phyloP scores from a whole-genome alignment of 64 coral and sea anemone species.

The Trachythela sp. region DNA sequence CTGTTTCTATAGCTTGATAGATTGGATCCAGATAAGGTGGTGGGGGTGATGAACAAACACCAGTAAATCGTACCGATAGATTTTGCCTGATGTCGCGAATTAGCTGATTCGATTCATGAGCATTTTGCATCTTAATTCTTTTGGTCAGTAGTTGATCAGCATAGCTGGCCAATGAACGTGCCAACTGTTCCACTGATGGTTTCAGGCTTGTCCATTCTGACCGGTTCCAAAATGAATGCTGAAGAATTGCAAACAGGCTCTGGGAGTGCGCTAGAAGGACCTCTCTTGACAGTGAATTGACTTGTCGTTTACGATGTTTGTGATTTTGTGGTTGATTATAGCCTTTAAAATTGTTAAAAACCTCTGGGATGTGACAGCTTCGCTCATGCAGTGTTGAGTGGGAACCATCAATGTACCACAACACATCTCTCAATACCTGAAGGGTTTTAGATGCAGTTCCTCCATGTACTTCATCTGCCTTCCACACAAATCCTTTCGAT shows the following conservation, averaged over 20 bases:
- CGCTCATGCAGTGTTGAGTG: neutral
- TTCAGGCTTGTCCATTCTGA: neutral
- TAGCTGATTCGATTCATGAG: no score
- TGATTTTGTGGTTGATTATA: neutral
- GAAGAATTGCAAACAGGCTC: neutral
- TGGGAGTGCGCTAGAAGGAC: neutral
- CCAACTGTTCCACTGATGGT: neutral
- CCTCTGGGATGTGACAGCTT: neutral
- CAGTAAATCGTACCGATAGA: neutral
- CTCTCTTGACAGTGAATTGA: no score
- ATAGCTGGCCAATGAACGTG: neutral
- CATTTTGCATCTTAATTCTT: no score
- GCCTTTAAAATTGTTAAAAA: neutral
- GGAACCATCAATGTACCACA: neutral
- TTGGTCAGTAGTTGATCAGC: neutral
- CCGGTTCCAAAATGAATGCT: neutral
- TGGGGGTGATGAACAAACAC: neutral
- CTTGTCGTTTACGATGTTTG: neutral
- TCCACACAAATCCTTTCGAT: no score
- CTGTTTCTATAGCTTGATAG: neutral
- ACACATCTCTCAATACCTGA: neutral
- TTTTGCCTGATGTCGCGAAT: neutral
- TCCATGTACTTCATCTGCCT: no score
- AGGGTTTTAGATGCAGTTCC: no score
- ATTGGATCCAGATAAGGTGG: neutral